Base-by-base conservation (phyloP, 2,797 vertebrate species). In the Smutsia temminckii region DNA sequence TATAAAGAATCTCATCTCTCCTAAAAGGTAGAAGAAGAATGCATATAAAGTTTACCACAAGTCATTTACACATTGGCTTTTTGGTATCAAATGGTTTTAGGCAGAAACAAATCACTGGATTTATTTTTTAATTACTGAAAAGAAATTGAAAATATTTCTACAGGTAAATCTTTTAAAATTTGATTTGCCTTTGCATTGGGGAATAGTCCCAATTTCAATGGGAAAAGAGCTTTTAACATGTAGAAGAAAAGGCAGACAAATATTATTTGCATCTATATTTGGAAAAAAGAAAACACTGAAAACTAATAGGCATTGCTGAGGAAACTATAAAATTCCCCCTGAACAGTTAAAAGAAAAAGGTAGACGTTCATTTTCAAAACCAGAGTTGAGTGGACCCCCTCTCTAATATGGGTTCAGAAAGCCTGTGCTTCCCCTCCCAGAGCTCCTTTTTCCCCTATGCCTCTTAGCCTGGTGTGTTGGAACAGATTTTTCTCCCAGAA, bases 91-190 rank as follows among this genome's bases (percentile, higher is more conserved):
- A 83, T 6, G 71, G 27, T 13, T 68, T 77, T 78, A 85, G 78
- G 40, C 3, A 89, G 16, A 89, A 83, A 89, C 7, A 93, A 57
- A 63, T 77, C 16, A 68, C 0, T 85, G 8, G 2, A 66, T 46
- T 46, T 46, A 46, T 46, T 46, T 46, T 46, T 46, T 11, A 12
- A 46, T 46, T 11, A 46, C 46, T 46, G 46, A 86, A 92, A 88
- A 81, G 2, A 83, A 84, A 72, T 74, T 29, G 34, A 92, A 92
- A 81, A 85, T 72, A 68, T 81, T 77, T 91, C 55, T 68, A 85
- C 7, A 69, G 64, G 23, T 32, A 34, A 91, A 7, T 46, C 20
- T 57, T 83, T 79, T 77, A 86, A 95, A 83, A 49, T 83, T 34
- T 53, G 42, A 78, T 72, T 84, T 89, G 42, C 20, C 14, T 66